Percentiles rank a stretch among this genome's conserved stretches.
Evolutionary conservation across 2,113 vertebrate genomes (phyloP).

Genomic region (Gopherus evgoodei): DNA sequence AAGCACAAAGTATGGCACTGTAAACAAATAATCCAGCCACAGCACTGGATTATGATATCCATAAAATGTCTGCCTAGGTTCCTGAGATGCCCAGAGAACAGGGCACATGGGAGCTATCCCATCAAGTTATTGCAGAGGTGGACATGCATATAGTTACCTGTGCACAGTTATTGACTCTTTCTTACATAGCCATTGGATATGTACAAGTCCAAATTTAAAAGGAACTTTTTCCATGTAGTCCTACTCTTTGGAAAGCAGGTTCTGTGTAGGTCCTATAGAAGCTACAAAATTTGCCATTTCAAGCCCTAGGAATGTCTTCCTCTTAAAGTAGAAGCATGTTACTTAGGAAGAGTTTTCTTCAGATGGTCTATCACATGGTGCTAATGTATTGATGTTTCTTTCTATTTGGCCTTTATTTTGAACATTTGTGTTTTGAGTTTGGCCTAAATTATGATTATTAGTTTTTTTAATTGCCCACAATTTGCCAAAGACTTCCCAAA

Average conservation of each 20-base stretch:
- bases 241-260: not conserved
- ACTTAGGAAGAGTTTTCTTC: not conserved
- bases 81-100: not conserved
- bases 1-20: not conserved
- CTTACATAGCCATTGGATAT: not conserved
- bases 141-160: not conserved
- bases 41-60: not conserved
- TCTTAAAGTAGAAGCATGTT: not conserved
- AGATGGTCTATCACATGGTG: not conserved
- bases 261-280: no score
- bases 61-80: not conserved
- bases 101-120: not conserved
- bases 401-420: not conserved
- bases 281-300: not conserved
- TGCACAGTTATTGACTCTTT: not conserved
- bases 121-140: not conserved
- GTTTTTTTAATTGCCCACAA: not conserved
- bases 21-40: not conserved
- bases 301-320: not conserved
- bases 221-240: not conserved
- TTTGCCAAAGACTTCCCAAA: not conserved
- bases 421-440: not conserved
- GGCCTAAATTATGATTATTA: rapidly evolving
- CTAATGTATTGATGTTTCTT: not conserved
- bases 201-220: not conserved